A percentile compares a stretch with the other conserved stretches of the same genome.
Conservation (phyloP, 2,888 invertebrate genomes). For the Beris morrisii region DNA sequence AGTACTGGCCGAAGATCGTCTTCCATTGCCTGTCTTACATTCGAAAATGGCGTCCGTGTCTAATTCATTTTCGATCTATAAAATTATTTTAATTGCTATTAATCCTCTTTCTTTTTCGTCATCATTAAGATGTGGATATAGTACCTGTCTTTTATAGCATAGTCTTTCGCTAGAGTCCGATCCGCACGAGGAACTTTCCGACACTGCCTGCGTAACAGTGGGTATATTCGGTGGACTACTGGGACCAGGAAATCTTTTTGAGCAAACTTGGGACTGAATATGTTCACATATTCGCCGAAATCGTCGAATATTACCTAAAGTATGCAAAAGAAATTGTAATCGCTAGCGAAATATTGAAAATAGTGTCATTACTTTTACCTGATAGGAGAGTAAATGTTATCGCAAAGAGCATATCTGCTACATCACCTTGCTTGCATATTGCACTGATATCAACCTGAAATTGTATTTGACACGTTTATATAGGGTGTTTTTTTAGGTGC, state of each 20-base stretch:
- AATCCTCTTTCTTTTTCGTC: not conserved
- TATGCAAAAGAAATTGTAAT: conserved; percentile 5
- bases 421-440: conserved; percentile 72
- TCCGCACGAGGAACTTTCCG: conserved; percentile 57
- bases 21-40: conserved; percentile 54
- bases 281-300: conserved; percentile 96
- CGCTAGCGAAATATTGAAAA: not conserved
- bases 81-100: conserved; percentile 26
- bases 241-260: conserved; percentile 58
- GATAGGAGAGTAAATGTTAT: conserved; percentile 93
- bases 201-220: conserved; percentile 56
- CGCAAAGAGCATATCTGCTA: conserved; percentile 78
- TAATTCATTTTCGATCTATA: conserved; percentile 55
- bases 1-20: conserved; percentile 55
- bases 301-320: conserved; percentile 86
- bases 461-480: not conserved
- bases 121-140: not conserved
- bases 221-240: conserved; percentile 55
- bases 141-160: conserved; percentile 55
- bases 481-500: too few species aligned
- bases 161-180: conserved; percentile 56
- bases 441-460: conserved; percentile 88
- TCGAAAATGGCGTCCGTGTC: conserved; percentile 55
- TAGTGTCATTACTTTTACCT: conserved; percentile 61
- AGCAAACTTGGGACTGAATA: conserved; percentile 82